A percentile compares a stretch with the other conserved stretches of the same genome.
These are phyloP conservation scores for Drosophila flavopinicola DNA, from an alignment of 2,888 invertebrate species.

Conservation along the genomic window DNA sequence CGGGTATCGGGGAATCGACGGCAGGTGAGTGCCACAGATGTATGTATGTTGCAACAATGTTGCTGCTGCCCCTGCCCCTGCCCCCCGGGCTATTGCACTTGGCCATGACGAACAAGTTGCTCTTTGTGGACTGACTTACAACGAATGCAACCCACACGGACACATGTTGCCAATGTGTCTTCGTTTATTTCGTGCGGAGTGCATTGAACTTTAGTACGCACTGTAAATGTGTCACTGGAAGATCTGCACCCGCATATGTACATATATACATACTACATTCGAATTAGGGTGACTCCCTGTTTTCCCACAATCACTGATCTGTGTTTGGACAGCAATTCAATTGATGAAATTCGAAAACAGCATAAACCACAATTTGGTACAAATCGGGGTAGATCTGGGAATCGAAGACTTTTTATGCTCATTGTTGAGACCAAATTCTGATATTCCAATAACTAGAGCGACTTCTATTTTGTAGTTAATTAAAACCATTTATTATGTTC, in stretches of 20 bases:
- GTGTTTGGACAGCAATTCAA: constrained; percentile 12
- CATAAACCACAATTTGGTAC: too few relatives aligned
- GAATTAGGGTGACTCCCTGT: constrained; percentile 12
- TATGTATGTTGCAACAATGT: constrained; percentile 51
- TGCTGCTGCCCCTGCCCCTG: constrained; percentile 19
- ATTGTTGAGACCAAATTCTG: too few relatives aligned
- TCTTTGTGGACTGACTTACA: constrained; percentile 15
- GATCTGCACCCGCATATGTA: constrained; percentile 39
- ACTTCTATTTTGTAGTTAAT: too few relatives aligned
- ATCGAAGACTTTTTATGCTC: background rate
- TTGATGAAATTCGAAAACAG: too few relatives aligned
- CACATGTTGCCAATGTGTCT: constrained; percentile 37
- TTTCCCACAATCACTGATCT: constrained; percentile 20
- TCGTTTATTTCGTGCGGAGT: constrained; percentile 11
- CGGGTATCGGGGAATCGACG: constrained; percentile 37
- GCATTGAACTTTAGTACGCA: constrained; percentile 39
- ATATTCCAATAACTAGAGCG: too few relatives aligned
- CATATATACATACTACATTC: background rate
- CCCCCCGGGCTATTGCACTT: constrained; percentile 52
- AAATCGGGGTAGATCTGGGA: background rate
- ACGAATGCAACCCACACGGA: background rate
- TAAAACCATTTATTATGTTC: too few relatives aligned
- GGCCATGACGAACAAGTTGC: constrained; percentile 50
- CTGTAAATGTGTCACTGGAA: constrained; percentile 56
- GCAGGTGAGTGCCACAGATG: constrained; percentile 50